Conservation (phyloP, 2,888 invertebrate genomes). For the Eustalomyia histrio region DNA sequence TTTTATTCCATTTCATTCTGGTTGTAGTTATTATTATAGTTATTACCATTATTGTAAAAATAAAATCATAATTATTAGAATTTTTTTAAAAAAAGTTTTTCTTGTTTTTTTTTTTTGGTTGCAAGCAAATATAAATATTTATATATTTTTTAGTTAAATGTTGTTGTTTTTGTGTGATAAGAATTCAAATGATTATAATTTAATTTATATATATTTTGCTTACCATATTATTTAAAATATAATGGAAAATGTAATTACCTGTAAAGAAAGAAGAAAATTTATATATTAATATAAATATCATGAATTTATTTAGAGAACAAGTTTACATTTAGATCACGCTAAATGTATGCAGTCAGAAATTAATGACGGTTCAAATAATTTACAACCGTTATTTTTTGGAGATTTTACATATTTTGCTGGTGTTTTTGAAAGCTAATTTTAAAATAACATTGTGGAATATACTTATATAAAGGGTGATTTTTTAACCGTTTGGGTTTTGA, state of each 20-base stretch:
- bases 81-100: background rate
- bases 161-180: conserved; percentile 16
- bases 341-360: too few species aligned
- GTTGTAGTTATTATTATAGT: conserved; percentile 3
- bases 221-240: background rate
- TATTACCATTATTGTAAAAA: conserved; percentile 27
- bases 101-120: background rate
- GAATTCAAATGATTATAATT: background rate
- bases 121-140: conserved; percentile 21
- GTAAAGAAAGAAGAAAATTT: background rate
- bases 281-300: background rate
- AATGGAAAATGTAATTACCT: conserved; percentile 11
- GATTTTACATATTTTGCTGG: too few species aligned
- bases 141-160: conserved; percentile 12
- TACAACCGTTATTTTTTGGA: too few species aligned
- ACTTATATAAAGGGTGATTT: too few species aligned
- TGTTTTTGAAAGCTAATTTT: too few species aligned
- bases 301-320: background rate
- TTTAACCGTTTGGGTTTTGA: too few species aligned
- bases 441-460: too few species aligned
- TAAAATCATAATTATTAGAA: conserved; percentile 34
- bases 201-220: background rate
- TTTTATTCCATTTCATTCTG: background rate
- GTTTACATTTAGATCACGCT: too few species aligned
- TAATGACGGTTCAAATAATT: too few species aligned